Evolutionary conservation across 1,140 invertebrate genomes (phyloP).

Genomic region (Probaryconus sp.): DNA sequence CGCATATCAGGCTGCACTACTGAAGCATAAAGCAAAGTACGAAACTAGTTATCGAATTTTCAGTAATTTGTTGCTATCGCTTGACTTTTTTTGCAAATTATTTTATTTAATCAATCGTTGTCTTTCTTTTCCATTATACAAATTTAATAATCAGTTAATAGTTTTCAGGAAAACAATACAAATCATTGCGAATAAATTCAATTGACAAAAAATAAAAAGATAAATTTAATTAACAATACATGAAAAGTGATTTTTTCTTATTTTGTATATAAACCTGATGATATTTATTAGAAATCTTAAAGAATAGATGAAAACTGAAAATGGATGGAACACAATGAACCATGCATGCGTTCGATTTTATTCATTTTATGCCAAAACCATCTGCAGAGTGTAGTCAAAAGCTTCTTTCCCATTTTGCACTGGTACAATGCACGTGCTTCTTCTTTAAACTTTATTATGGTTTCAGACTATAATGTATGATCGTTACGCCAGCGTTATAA

Average conservation of each 20-base stretch:
- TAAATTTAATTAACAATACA: too few relatives aligned
- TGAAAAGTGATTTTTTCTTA: too few relatives aligned
- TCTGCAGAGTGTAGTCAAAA: background rate
- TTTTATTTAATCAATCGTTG: background rate
- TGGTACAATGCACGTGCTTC: background rate
- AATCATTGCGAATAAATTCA: too few relatives aligned
- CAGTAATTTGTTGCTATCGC: background rate
- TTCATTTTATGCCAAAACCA: too few relatives aligned
- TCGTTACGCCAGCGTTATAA: too few relatives aligned
- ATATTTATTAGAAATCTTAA: too few relatives aligned
- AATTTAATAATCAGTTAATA: background rate
- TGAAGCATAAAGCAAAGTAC: constrained; percentile 9
- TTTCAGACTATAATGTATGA: background rate
- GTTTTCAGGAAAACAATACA: too few relatives aligned
- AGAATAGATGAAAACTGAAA: too few relatives aligned
- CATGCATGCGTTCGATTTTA: too few relatives aligned
- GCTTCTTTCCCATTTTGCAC: background rate
- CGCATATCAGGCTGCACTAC: constrained; percentile 25
- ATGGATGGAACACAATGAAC: too few relatives aligned
- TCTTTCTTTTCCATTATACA: background rate
- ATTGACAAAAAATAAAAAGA: too few relatives aligned
- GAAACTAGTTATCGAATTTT: constrained; percentile 10
- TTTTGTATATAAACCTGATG: too few relatives aligned
- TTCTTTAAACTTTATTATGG: background rate
- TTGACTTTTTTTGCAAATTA: background rate